Evolutionary conservation across 2,113 vertebrate species (phyloP).

Genomic region (Gobiocypris rarus): DNA sequence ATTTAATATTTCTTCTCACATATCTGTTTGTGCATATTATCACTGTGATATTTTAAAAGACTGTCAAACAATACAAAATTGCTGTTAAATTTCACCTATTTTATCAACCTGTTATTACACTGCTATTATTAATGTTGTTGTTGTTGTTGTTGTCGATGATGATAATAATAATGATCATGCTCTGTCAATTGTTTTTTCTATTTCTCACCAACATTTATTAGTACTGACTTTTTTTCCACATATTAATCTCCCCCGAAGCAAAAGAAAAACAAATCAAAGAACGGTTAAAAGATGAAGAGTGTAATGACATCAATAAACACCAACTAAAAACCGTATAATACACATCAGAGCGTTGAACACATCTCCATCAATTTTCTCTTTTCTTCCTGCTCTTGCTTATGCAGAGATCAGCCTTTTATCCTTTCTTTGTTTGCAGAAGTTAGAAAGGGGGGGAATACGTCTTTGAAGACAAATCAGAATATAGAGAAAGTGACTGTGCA

Average conservation of each 20-base stretch:
- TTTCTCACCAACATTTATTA: slow-evolving; percentile 19
- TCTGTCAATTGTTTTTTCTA: not conserved
- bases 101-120: not conserved
- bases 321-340: slow-evolving; percentile 20
- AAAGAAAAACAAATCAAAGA: slow-evolving; percentile 41
- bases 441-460: not conserved
- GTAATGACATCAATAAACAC: slow-evolving; percentile 34
- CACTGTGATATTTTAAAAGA: not conserved
- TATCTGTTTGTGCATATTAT: not conserved
- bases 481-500: slow-evolving; percentile 34
- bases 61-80: not conserved
- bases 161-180: not conserved
- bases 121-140: not conserved
- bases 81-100: not conserved
- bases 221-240: not conserved
- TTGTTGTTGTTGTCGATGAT: no score
- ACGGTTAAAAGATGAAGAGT: slow-evolving; percentile 34
- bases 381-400: slow-evolving; percentile 25
- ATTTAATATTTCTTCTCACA: not conserved
- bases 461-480: slow-evolving; percentile 14
- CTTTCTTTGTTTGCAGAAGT: slow-evolving; percentile 36
- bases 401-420: slow-evolving; percentile 40
- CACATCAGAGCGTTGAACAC: slow-evolving; percentile 41
- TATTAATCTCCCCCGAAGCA: slow-evolving; percentile 34
- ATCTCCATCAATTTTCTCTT: slow-evolving; percentile 39